Base-by-base conservation (phyloP, 2,113 vertebrate species). In the Limanda limanda region DNA sequence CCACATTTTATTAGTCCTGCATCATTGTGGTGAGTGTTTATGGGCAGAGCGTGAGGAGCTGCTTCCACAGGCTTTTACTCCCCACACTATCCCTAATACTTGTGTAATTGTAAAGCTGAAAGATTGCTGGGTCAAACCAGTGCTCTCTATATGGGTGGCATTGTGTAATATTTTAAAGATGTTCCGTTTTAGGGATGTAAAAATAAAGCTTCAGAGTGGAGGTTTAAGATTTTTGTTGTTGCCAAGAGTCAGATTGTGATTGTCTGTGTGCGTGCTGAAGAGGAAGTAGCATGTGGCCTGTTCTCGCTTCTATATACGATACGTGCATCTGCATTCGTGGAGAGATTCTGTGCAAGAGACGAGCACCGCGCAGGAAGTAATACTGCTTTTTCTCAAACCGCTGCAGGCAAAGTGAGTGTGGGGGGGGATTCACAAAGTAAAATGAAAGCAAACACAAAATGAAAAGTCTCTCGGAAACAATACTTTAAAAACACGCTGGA, bases 361-460 rank as follows among this genome's bases (percentile, higher is more conserved):
- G 21, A 67, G 76, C 79, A 63, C 45, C 5, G 15, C 63, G 85
- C 93, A 94, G 94, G 93, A 95, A 94, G 87, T 79, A 69, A 78
- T 58, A 64, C 84, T 21, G 63, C 72, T 73, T 82, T 58, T 68
- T 69, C 72, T 79, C 68, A 71, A 90, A 91, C 83, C 87, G 83
- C 84, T 71, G 86, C 83, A 85, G 82, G 82, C 86, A 75, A 86
- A 71, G 24, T 56, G 61, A 76, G 72, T 37, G 57, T 35, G 48
- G 21, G 47, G 3, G 24, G 57, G 62, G 56, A 13, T 72, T 83
- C 54, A 78, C 68, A 47, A 74, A 59, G 37, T 55, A 89, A 88
- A 84, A 81, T 64, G 57, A 86, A 90, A 86, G 74, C 65, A 72
- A 76, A 79, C 71, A 80, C 57, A 57, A 24, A 67, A 62, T 7